Conservation (phyloP, 2,113 vertebrate species). For the Dipodomys stephensi region DNA sequence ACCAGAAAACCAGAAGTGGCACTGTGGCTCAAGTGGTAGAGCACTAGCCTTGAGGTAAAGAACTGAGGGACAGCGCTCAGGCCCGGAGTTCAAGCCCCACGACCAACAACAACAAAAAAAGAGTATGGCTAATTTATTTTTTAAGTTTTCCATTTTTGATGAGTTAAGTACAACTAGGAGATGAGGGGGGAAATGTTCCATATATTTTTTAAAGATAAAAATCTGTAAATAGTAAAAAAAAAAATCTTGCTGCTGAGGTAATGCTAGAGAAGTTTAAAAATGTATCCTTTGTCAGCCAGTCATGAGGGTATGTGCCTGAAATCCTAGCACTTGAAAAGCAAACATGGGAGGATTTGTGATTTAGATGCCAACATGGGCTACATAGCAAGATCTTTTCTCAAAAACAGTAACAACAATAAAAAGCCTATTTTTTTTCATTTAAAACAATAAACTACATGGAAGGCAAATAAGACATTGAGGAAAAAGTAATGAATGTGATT, state of each 20-base stretch:
- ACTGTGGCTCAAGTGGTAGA: too few species aligned
- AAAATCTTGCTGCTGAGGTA: background rate
- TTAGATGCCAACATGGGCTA: too few species aligned
- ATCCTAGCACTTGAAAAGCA: too few species aligned
- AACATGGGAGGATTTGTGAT: too few species aligned
- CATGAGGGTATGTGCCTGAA: too few species aligned
- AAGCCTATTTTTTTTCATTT: background rate
- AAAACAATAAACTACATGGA: conserved; percentile 3
- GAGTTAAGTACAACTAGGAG: conserved; percentile 12
- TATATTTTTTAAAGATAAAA: conserved; percentile 28
- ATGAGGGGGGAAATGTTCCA: background rate
- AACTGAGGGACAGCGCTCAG: too few species aligned
- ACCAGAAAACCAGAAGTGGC: too few species aligned
- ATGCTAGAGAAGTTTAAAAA: background rate
- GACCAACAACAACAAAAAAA: background rate
- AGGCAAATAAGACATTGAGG: background rate
- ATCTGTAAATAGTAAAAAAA: background rate
- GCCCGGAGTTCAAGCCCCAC: too few species aligned
- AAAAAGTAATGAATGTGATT: background rate
- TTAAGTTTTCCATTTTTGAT: conserved; percentile 35
- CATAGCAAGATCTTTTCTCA: too few species aligned
- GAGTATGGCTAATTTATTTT: background rate
- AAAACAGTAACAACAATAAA: background rate
- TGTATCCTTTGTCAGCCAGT: too few species aligned
- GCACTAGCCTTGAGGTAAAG: too few species aligned